Evolutionary conservation across 2,888 invertebrate species (phyloP), one percentile per base, ranked within the genome.

Genomic region (Drosophila tanythrix): DNA sequence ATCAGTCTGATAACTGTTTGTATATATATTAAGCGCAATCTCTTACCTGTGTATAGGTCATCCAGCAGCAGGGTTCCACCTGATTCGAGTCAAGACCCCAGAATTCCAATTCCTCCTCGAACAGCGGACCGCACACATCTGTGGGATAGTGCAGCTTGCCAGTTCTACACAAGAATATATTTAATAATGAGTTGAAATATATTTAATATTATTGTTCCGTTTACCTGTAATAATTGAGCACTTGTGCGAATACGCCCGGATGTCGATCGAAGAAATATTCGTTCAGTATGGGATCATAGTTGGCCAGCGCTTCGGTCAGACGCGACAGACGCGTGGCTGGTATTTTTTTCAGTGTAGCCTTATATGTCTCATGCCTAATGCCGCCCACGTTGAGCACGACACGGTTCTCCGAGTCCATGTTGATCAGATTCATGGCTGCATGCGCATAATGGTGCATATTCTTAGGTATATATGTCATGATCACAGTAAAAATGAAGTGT

Each of bases 31-130:
- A 11, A 36, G 7, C 18, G 6, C 2, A 6, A 15, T 13, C 1
- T 10, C 65, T 48, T 92, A 97, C 97, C 97, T 97, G 96, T 71
- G 98, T 97, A 91, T 99, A 99, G 11, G 99, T 99, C 99, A 99
- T 99, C 99, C 99, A 99, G 94, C 99, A 99, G 94, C 99, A 99
- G 7, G 99, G 99, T 93, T 99, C 99, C 90, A 99, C 99, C 94
- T 99, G 99, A 94, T 99, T 99, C 43, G 99, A 98, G 93, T 99
- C 99, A 83, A 99, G 95, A 18, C 99, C 99, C 99, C 99, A 99
- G 94, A 99, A 99, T 94, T 99, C 99, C 83, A 99, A 95, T 93
- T 99, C 99, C 93, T 99, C 99, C 93, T 99, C 99, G 93, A 99
- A 99, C 79, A 99, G 95, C 62, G 99, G 99, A 53, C 99, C 99